These are phyloP conservation scores for Linyphia triangularis DNA, from an alignment of 2,888 invertebrate species.

Conservation along the genomic window DNA sequence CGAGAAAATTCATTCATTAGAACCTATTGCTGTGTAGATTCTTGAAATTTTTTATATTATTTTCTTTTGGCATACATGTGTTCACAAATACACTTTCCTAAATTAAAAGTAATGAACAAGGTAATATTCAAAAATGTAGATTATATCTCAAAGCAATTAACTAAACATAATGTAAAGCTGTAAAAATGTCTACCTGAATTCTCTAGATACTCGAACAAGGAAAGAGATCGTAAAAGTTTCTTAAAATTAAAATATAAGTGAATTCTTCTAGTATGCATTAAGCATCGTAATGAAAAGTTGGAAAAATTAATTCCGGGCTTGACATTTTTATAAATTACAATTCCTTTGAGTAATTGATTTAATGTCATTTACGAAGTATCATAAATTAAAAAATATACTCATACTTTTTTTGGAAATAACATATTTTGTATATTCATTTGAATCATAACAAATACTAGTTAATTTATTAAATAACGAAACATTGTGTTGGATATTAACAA, in stretches of 20 bases:
- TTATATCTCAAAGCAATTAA: constrained; percentile 33
- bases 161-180: neutral
- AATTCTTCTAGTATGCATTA: constrained; percentile 13
- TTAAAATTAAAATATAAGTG: constrained; percentile 42
- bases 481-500: no score
- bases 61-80: no score
- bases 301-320: constrained; percentile 52
- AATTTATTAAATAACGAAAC: no score
- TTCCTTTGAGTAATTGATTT: constrained; percentile 56
- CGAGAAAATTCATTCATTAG: no score
- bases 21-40: no score
- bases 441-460: no score
- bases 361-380: constrained; percentile 5
- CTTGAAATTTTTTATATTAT: no score
- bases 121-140: neutral
- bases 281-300: constrained; percentile 12
- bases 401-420: no score
- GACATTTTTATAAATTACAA: constrained; percentile 17
- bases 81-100: no score
- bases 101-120: no score
- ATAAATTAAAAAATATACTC: no score
- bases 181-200: neutral
- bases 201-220: constrained; percentile 19
- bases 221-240: constrained; percentile 41
- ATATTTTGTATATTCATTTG: no score